Conservation (phyloP, 2,113 vertebrate genomes). For the Coryphaenoides rupestris region DNA sequence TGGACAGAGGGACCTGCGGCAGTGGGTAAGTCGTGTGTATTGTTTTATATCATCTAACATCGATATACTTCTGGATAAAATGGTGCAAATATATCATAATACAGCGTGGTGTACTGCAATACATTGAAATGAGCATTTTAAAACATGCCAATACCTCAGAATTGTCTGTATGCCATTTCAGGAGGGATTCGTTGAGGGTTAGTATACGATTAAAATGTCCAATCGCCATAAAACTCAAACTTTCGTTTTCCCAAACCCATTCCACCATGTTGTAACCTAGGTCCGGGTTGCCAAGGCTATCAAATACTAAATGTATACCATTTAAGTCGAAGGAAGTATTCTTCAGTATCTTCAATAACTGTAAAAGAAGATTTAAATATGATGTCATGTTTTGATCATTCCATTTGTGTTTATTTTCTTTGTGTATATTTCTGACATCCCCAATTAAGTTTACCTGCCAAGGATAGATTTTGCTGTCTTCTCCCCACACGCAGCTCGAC, state of each 20-base stretch:
- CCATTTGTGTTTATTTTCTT: not conserved
- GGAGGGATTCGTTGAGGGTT: slow-evolving; percentile 43
- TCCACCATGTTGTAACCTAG: slow-evolving; percentile 72
- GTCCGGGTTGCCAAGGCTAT: slow-evolving; percentile 70
- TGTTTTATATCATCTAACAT: too few relatives aligned
- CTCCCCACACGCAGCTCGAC: slow-evolving; percentile 10
- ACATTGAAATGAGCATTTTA: not conserved
- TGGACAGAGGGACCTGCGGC: slow-evolving; percentile 77
- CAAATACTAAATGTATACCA: slow-evolving; percentile 63
- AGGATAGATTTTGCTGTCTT: slow-evolving; percentile 57
- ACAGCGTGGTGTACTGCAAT: too few relatives aligned
- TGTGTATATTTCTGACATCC: too few relatives aligned
- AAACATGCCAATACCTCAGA: slow-evolving; percentile 39
- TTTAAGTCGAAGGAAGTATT: slow-evolving; percentile 61
- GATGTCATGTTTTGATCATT: not conserved
- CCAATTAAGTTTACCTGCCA: slow-evolving; percentile 75
- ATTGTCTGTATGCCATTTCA: slow-evolving; percentile 75
- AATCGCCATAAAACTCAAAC: slow-evolving; percentile 39
- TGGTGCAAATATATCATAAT: too few relatives aligned
- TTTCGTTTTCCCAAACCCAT: slow-evolving; percentile 70
- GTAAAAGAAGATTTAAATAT: slow-evolving; percentile 23
- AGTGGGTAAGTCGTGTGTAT: not conserved
- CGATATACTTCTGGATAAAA: too few relatives aligned
- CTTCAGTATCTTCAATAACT: slow-evolving; percentile 60
- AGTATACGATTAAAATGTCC: slow-evolving; percentile 70